Conservation (phyloP, 2,888 invertebrate genomes). For the Pogonocherus hispidulus region DNA sequence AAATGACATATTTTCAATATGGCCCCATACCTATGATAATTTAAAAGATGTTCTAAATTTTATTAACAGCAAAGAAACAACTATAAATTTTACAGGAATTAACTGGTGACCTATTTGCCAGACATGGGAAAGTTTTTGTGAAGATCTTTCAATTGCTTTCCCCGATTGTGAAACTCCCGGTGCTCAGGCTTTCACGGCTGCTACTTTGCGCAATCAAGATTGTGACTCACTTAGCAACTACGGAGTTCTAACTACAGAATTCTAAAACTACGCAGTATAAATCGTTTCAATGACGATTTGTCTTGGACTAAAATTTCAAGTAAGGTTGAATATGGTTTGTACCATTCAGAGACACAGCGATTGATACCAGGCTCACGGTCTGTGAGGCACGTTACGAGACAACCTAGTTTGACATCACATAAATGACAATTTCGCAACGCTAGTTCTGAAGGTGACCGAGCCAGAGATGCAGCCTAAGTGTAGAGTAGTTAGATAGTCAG, state of each 20-base stretch:
- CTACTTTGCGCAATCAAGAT: slow-evolving; percentile 28
- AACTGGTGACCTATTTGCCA: slow-evolving; percentile 41
- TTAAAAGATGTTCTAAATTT: no score
- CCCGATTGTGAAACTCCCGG: slow-evolving; percentile 28
- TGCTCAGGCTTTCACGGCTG: slow-evolving; percentile 21
- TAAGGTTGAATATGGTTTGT: slow-evolving; percentile 38
- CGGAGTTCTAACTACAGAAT: no score
- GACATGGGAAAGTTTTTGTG: slow-evolving; percentile 42
- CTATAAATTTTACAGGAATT: no score
- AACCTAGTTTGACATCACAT: not conserved
- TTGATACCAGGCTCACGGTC: not conserved
- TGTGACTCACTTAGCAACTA: slow-evolving; percentile 38
- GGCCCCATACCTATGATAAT: no score
- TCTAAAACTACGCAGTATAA: slow-evolving; percentile 21
- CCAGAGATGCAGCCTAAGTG: no score
- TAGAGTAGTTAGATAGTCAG: no score
- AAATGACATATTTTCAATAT: no score
- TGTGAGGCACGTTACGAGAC: not conserved
- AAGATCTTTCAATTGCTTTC: slow-evolving; percentile 20
- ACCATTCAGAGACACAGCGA: not conserved
- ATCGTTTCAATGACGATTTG: not conserved
- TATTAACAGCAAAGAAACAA: no score
- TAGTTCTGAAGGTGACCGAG: no score
- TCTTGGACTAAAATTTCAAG: slow-evolving; percentile 34
- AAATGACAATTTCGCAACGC: not conserved